Conservation (phyloP, 2,888 invertebrate genomes). For the Cheilosia variabilis region DNA sequence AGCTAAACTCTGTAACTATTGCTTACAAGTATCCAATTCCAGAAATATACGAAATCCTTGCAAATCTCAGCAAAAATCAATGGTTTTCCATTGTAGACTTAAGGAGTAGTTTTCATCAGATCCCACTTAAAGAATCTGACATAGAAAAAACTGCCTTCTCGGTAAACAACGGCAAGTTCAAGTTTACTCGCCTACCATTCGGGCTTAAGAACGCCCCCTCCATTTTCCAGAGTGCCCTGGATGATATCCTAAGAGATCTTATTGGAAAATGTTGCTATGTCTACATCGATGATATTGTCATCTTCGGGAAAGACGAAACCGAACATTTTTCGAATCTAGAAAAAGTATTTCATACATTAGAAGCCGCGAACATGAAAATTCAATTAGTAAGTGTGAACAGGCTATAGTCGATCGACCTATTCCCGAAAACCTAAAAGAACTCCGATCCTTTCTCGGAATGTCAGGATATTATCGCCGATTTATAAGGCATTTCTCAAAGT, state of each 20-base stretch:
- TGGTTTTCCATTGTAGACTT: constrained; percentile 45
- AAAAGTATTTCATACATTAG: constrained; percentile 29
- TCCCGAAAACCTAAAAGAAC: too few species aligned
- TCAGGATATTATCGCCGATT: too few species aligned
- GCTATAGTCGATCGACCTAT: too few species aligned
- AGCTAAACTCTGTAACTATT: constrained; percentile 47
- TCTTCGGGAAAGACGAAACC: constrained; percentile 56
- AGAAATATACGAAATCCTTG: constrained; percentile 42
- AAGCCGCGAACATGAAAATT: too few species aligned
- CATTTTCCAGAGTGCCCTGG: constrained; percentile 51
- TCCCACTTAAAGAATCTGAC: constrained; percentile 13
- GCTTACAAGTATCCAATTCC: constrained; percentile 60
- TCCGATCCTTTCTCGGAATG: not conserved
- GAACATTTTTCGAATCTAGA: constrained; percentile 44
- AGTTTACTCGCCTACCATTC: constrained; percentile 49
- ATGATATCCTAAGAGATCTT: constrained; percentile 56
- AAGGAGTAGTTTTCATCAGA: constrained; percentile 47
- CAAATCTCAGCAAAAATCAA: constrained; percentile 40
- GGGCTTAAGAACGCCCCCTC: too few species aligned
- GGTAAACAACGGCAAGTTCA: constrained; percentile 49
- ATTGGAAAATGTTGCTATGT: constrained; percentile 55
- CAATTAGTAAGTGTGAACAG: too few species aligned
- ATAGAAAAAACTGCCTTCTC: constrained; percentile 35
- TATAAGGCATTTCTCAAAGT: not conserved
- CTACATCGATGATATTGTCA: too few species aligned